These are phyloP conservation scores for Platysternon megacephalum DNA, from an alignment of 2,113 vertebrate species.

Conservation along the genomic window DNA sequence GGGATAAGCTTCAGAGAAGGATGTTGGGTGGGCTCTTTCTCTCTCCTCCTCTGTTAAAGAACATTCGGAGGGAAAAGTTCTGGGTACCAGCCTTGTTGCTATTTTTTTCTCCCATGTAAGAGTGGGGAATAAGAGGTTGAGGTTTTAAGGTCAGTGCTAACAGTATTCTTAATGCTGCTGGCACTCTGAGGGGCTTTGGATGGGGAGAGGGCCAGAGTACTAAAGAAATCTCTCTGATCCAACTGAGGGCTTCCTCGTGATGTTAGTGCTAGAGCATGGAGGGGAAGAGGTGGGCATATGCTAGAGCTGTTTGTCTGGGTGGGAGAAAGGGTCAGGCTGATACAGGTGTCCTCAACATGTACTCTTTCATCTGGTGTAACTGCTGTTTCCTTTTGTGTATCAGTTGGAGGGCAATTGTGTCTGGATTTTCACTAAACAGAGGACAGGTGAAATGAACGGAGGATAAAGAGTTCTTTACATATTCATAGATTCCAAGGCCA, in stretches of 20 bases:
- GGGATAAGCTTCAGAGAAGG: fast-evolving
- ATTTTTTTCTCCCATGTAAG: neutral
- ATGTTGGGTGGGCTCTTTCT: neutral
- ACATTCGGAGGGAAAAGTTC: neutral
- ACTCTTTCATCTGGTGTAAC: neutral
- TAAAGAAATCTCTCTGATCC: neutral
- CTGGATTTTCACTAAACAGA: fast-evolving
- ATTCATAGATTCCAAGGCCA: neutral
- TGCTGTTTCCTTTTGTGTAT: neutral
- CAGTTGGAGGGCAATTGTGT: neutral
- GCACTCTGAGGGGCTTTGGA: neutral
- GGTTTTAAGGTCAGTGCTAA: neutral
- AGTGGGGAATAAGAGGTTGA: neutral
- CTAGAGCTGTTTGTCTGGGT: neutral
- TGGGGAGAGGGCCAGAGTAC: neutral
- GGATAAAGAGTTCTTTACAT: neutral
- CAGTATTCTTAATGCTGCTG: neutral
- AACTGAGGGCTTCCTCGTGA: neutral
- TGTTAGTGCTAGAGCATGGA: neutral
- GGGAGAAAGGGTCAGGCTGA: neutral
- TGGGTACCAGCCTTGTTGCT: neutral
- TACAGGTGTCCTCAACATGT: neutral
- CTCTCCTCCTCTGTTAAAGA: neutral
- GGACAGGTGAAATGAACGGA: neutral
- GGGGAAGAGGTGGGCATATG: neutral